Conservation (phyloP, 2,113 vertebrate species). For the Amphiprion ocellaris region DNA sequence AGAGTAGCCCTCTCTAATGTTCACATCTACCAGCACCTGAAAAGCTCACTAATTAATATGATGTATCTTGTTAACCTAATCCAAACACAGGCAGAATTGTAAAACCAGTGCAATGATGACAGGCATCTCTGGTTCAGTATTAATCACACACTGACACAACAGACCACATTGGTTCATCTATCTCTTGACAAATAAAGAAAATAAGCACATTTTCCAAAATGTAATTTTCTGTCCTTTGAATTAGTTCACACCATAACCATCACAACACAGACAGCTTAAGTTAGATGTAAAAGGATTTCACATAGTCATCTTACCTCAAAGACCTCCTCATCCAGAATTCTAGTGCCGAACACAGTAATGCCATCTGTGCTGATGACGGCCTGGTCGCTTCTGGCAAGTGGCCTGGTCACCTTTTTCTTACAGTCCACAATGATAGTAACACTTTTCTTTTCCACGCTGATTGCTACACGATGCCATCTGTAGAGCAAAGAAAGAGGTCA, state of each 20-base stretch:
- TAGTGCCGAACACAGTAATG: slow-evolving; percentile 96
- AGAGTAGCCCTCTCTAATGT: too few relatives aligned
- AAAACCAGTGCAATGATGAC: too few relatives aligned
- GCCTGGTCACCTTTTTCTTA: slow-evolving; percentile 92
- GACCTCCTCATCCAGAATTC: slow-evolving; percentile 96
- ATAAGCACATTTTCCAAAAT: neutral
- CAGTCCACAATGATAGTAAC: slow-evolving; percentile 98
- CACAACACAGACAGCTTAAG: neutral
- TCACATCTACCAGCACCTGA: neutral
- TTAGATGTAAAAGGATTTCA: neutral
- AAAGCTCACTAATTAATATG: neutral
- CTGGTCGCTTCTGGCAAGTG: slow-evolving; percentile 89
- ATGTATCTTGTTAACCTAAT: neutral
- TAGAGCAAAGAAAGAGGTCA: slow-evolving; percentile 5
- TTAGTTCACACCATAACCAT: neutral
- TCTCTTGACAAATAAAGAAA: neutral
- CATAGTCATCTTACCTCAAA: slow-evolving; percentile 89
- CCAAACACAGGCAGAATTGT: neutral
- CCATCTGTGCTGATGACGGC: slow-evolving; percentile 92
- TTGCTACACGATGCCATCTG: slow-evolving; percentile 98
- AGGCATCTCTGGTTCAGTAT: too few relatives aligned
- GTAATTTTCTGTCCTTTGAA: neutral
- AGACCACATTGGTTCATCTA: too few relatives aligned
- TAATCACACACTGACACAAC: too few relatives aligned
- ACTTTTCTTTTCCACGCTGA: slow-evolving; percentile 95